Base-by-base conservation (phyloP, 2,113 vertebrate species). In the Zosterops japonicus region DNA sequence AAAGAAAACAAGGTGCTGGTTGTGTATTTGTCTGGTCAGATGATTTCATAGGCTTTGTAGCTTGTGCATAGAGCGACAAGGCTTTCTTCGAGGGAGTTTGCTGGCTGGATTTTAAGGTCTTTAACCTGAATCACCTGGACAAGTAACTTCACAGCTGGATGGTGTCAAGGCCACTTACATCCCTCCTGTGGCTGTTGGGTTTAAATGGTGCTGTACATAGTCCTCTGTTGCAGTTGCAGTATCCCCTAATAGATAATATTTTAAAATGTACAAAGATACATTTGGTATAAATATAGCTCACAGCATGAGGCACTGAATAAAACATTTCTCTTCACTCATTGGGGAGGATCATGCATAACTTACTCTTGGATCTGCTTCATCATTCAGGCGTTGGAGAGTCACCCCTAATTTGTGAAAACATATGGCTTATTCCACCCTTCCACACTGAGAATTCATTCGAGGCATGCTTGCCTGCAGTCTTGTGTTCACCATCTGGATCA, bases 281-380 rank as follows among this genome's bases (percentile, higher is more conserved):
- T 94, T 95, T 82, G 86, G 83, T 89, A 90, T 95, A 97, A 97
- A 97, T 96, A 96, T 96, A 97, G 95, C 90, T 93, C 90, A 27
- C 96, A 96, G 92, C 95, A 96, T 95, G 95, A 96, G 88, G 83
- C 90, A 87, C 95, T 96, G 95, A 97, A 97, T 97, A 97, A 97
- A 97, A 96, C 95, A 97, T 97, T 96, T 90, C 89, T 95, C 87
- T 91, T 95, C 94, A 89, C 94, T 97, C 94, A 93, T 93, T 4
- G 27, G 92, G 83, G 95, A 96, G 80, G 93, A 92, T 96, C 95
- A 84, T 96, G 95, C 88, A 97, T 97, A 97, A 96, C 90, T 96
- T 96, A 96, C 94, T 92, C 90, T 90, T 96, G 95, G 95, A 94
- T 96, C 86, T 92, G 95, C 88, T 96, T 96, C 94, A 94, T 96